These are phyloP conservation scores for Nerophis lumbriciformis DNA, from an alignment of 2,113 vertebrate species.

Conservation along the genomic window DNA sequence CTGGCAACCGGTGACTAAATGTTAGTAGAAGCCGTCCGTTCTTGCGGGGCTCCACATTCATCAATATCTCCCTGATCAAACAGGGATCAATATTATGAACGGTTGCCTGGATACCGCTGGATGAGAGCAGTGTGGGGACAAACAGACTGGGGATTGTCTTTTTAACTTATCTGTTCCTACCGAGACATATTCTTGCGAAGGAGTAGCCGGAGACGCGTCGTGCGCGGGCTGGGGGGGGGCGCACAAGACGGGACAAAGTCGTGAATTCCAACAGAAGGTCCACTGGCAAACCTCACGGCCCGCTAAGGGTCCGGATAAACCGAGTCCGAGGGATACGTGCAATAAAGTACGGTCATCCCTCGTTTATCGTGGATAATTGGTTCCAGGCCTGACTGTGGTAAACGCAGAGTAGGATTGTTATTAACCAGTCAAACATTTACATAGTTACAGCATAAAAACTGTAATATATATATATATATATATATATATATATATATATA, in stretches of 20 bases:
- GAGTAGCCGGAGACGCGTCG: background rate
- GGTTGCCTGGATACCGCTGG: constrained; percentile 46
- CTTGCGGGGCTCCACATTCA: constrained; percentile 13
- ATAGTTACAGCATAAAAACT: too few relatives aligned
- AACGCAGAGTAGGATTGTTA: too few relatives aligned
- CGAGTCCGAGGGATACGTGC: constrained; percentile 3
- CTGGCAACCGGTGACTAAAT: constrained; percentile 24
- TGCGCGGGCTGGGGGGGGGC: background rate
- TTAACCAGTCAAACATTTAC: too few relatives aligned
- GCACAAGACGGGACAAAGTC: background rate
- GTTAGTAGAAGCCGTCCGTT: constrained; percentile 12
- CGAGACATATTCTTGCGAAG: background rate
- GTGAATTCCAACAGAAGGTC: constrained; percentile 6
- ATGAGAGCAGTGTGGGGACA: constrained; percentile 19
- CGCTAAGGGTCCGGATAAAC: constrained; percentile 12
- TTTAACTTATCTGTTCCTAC: background rate
- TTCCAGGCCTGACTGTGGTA: too few relatives aligned
- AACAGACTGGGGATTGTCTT: constrained; percentile 29
- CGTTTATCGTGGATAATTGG: too few relatives aligned
- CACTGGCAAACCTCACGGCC: background rate
- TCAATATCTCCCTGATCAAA: constrained; percentile 43
- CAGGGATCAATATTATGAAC: constrained; percentile 52
- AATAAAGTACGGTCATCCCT: background rate
- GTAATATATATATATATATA: too few relatives aligned
- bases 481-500: too few relatives aligned